Conservation (phyloP, 2,888 invertebrate genomes). For the Athetis lepigone region DNA sequence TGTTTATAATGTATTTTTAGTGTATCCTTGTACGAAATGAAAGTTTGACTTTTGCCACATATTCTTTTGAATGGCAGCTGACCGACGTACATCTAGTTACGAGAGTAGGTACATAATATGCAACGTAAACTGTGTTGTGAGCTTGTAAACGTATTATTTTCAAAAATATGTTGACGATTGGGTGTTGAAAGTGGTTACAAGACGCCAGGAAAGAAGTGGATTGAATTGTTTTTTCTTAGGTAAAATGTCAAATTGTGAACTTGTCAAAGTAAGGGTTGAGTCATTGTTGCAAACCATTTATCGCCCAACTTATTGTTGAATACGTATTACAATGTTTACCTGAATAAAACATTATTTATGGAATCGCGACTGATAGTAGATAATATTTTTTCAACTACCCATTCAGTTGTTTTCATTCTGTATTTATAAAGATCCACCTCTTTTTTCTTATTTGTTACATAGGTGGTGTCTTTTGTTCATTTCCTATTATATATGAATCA, state of each 20-base stretch:
- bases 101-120: constrained; percentile 83
- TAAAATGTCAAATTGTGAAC: constrained; percentile 89
- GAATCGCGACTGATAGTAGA: constrained; percentile 33
- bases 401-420: constrained; percentile 61
- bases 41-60: constrained; percentile 91
- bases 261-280: constrained; percentile 90
- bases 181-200: constrained; percentile 71
- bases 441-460: constrained; percentile 31
- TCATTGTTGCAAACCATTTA: constrained; percentile 85
- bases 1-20: constrained; percentile 90
- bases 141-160: constrained; percentile 75
- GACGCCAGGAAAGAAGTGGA: constrained; percentile 74
- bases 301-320: constrained; percentile 74
- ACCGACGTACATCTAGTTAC: constrained; percentile 87
- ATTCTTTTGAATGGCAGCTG: constrained; percentile 91
- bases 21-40: constrained; percentile 90
- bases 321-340: constrained; percentile 74
- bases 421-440: constrained; percentile 28
- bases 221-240: constrained; percentile 84
- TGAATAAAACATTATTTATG: constrained; percentile 55
- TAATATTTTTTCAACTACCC: constrained; percentile 37
- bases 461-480: constrained; percentile 58
- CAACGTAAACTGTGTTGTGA: constrained; percentile 80
- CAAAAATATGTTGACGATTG: constrained; percentile 68
- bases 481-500: constrained; percentile 49